phyloP scores from a whole-genome alignment of 2,113 vertebrate genomes.

The Burhinus bistriatus region DNA sequence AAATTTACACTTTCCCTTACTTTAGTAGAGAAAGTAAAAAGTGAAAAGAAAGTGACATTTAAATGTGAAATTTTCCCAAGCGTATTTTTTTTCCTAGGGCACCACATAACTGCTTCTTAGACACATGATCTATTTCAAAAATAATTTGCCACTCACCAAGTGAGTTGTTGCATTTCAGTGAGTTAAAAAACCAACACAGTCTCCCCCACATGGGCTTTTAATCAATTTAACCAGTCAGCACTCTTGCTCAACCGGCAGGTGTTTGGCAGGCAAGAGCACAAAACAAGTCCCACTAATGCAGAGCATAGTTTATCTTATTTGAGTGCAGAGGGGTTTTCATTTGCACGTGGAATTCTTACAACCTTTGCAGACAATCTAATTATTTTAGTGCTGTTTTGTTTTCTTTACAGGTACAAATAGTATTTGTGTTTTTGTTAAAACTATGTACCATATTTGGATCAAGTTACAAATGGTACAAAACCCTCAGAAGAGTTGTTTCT shows the following conservation, averaged over 20 bases:
- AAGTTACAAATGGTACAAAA: neutral
- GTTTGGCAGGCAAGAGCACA: conserved; percentile 4
- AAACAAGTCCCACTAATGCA: conserved; percentile 7
- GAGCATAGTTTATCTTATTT: conserved; percentile 20
- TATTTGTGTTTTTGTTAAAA: neutral
- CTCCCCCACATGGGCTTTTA: neutral
- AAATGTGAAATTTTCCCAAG: neutral
- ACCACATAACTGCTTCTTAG: neutral
- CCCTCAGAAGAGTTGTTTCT: neutral
- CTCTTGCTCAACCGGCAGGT: conserved; percentile 32
- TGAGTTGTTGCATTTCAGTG: neutral
- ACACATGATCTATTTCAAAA: neutral
- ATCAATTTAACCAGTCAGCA: conserved; percentile 22
- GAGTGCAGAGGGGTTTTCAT: neutral
- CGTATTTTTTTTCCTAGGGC: neutral
- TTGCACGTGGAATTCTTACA: neutral
- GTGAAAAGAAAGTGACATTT: neutral
- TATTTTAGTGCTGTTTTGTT: neutral
- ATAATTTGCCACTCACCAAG: neutral
- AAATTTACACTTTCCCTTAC: neutral
- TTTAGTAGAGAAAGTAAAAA: neutral
- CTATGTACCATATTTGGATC: neutral
- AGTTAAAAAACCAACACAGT: conserved; percentile 2
- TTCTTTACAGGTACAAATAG: neutral
- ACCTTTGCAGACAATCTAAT: neutral